Base-by-base conservation (phyloP, 2,113 vertebrate genomes). In the Andinoacara biseriatus region DNA sequence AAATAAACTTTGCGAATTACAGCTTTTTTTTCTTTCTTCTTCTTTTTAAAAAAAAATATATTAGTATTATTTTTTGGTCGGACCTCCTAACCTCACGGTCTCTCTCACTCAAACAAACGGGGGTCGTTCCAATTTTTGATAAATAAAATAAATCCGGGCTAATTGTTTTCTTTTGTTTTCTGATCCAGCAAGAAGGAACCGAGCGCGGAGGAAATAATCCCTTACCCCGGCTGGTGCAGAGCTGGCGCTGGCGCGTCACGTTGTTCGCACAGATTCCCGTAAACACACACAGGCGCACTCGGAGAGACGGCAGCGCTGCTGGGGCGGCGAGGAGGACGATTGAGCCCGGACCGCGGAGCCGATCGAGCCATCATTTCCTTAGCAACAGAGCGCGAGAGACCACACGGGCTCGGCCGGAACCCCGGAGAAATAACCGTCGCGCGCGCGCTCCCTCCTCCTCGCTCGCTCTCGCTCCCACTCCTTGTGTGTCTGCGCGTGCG, bases 191-290 rank as follows among this genome's bases (percentile, higher is more conserved):
- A 57, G 40, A 24, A 3, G 13, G 35, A 29, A 33, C 46, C 29
- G 38, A 76, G 81, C 63, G 86, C 78, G 88, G 91, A 24, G 81
- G 3, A 86, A 93, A 93, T 82, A 85, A 91, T 86, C 77, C 31
- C 95, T 96, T 94, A 96, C 95, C 95, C 91, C 78, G 89, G 92
- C 94, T 95, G 95, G 69, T 95, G 95, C 95, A 96, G 95, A 93
- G 92, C 90, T 86, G 88, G 72, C 86, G 82, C 79, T 82, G 91
- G 81, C 90, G 92, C 90, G 93, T 93, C 93, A 93, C 94, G 93
- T 91, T 92, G 90, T 92, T 93, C 87, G 89, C 93, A 78, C 80
- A 83, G 89, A 80, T 88, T 89, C 91, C 92, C 88, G 92, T 89
- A 91, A 93, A 93, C 93, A 87, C 90, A 57, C 83, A 79, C 75